phyloP scores from a whole-genome alignment of 2,113 vertebrate genomes.

The Neogobius melanostomus region DNA sequence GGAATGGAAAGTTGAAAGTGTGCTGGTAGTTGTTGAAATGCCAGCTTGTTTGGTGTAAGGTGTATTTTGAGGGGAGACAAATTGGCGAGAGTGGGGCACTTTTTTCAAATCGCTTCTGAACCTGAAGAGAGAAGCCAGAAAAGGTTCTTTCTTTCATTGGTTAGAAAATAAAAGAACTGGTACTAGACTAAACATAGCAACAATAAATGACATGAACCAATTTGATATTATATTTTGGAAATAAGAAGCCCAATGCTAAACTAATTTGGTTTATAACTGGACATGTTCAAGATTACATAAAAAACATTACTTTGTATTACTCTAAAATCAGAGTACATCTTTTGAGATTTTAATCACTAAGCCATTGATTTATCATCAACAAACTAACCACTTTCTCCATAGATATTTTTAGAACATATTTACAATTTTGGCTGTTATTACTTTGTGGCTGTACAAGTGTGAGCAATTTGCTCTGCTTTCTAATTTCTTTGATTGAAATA shows the following conservation, averaged over 20 bases:
- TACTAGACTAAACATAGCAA: neutral
- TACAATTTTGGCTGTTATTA: neutral
- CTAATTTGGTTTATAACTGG: too few relatives aligned
- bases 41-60: neutral
- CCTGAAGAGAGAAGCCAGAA: neutral
- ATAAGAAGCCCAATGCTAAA: too few relatives aligned
- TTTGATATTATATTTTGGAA: too few relatives aligned
- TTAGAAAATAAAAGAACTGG: neutral
- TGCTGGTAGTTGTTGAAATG: conserved; percentile 6
- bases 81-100: conserved; percentile 2
- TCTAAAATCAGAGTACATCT: too few relatives aligned
- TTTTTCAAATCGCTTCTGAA: conserved; percentile 1
- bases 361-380: too few relatives aligned
- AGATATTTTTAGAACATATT: too few relatives aligned
- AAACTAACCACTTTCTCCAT: too few relatives aligned
- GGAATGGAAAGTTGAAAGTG: conserved; percentile 1
- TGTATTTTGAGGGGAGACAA: conserved; percentile 8
- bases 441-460: neutral
- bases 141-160: neutral
- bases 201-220: too few relatives aligned
- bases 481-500: neutral
- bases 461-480: neutral
- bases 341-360: too few relatives aligned
- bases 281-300: too few relatives aligned
- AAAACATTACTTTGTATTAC: too few relatives aligned